Evolutionary conservation across 2,888 invertebrate genomes (phyloP), one percentile per base, ranked within the genome.

Genomic region (Cacoxenus indagator): DNA sequence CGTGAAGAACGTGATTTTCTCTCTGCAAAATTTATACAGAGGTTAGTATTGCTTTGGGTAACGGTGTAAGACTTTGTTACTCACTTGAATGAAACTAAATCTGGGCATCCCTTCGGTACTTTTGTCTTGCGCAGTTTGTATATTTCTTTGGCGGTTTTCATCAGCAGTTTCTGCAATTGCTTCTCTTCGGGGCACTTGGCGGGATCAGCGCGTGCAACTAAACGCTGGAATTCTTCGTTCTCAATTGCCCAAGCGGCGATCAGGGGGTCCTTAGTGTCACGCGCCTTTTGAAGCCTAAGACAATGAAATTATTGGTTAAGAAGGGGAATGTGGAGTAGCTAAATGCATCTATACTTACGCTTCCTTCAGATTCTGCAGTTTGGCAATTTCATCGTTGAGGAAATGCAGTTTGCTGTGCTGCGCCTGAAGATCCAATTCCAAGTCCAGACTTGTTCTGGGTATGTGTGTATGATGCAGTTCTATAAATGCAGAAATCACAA

Each of bases 1-100:
- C 0, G 96, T 97, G 88, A 98, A 97, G 90, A 97, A 98, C 51
- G 96, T 96, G 94, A 98, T 97, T 89, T 97, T 97, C 89, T 97
- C 97, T 90, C 97, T 97, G 90, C 31, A 90, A 90, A 37, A 14
- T 8, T n/a, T 26, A 29, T 11, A 1, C n/a, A 14, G 1, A 26
- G n/a, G 4, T 1, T n/a, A 2, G 1, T 27, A 0, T 0, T 0
- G 2, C 14, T 27, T 11, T 0, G 3, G 2, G 14, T 2, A 11
- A 0, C 8, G 5, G 5, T 1, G 37, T n/a, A 14, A 6, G 0
- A 1, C n/a, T 26, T 54, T 24, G 1, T 19, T 17, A 91, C 93
- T 92, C 87, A 96, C 96, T 95, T 96, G 90, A 97, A 97, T 61
- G 96, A 96, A 81, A 96, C 94, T 75, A 96, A 90, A 88, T 97